phyloP scores from a whole-genome alignment of 2,113 vertebrate species.

The Notarius quadriscutis region DNA sequence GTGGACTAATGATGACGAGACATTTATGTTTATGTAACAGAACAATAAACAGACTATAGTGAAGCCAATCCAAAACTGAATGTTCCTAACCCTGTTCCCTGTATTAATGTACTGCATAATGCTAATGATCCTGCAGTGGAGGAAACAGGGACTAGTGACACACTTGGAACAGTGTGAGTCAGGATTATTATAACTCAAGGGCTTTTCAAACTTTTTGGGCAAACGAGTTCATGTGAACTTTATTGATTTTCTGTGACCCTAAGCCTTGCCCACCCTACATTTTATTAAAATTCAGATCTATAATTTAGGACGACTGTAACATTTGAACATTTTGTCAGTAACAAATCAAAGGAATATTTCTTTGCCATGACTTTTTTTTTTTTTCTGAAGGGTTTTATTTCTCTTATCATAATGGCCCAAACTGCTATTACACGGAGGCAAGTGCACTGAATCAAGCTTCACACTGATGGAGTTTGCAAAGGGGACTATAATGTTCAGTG shows the following conservation, averaged over 20 bases:
- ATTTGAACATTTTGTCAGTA: too few species aligned
- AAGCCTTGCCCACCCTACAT: background rate
- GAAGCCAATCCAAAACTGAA: background rate
- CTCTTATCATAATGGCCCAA: too few species aligned
- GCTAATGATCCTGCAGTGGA: background rate
- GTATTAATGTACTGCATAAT: background rate
- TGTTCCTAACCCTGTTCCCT: background rate
- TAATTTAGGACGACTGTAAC: too few species aligned
- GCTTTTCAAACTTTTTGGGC: background rate
- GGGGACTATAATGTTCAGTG: too few species aligned
- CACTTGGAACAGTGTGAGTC: background rate
- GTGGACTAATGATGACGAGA: background rate
- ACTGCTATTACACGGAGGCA: too few species aligned
- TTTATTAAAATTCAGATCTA: too few species aligned
- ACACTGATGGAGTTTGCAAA: too few species aligned
- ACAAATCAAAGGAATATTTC: too few species aligned
- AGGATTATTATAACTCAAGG: background rate
- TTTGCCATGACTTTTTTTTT: too few species aligned
- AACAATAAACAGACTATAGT: constrained; percentile 5
- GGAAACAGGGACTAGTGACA: background rate
- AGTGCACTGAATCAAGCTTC: too few species aligned
- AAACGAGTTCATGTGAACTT: background rate
- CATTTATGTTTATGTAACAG: constrained; percentile 2
- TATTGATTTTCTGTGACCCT: background rate
- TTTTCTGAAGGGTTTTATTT: too few species aligned